These are phyloP conservation scores for Stratiolaelaps scimitus DNA, from an alignment of 1,140 invertebrate species.

Conservation along the genomic window DNA sequence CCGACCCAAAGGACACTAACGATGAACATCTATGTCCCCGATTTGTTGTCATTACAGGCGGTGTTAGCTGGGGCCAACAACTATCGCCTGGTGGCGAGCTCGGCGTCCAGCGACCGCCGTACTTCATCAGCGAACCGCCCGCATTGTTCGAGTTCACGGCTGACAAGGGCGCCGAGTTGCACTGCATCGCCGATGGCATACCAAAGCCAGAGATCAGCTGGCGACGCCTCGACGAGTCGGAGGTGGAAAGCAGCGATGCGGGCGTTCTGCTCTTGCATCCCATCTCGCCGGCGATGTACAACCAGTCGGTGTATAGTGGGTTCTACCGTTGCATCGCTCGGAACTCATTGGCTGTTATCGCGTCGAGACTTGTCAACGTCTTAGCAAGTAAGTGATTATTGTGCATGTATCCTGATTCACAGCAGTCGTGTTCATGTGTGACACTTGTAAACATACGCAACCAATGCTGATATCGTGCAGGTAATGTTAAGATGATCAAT, in stretches of 20 bases:
- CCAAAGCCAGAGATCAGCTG: constrained; percentile 12
- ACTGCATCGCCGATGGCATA: constrained; percentile 19
- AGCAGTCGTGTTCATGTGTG: too few relatives aligned
- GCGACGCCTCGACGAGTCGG: constrained; percentile 12
- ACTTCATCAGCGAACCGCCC: constrained; percentile 24
- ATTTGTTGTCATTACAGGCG: constrained; percentile 3
- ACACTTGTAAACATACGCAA: too few relatives aligned
- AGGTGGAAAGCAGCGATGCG: constrained; percentile 17
- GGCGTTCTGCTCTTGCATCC: constrained; percentile 22
- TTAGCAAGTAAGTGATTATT: constrained; percentile 26
- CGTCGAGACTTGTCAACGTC: constrained; percentile 23
- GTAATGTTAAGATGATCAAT: too few relatives aligned
- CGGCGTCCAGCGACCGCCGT: constrained; percentile 15
- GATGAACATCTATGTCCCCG: too few relatives aligned
- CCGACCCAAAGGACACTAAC: too few relatives aligned
- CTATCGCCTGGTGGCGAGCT: constrained; percentile 7
- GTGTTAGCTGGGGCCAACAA: constrained; percentile 5
- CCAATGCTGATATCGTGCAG: too few relatives aligned
- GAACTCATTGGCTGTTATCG: constrained; percentile 19
- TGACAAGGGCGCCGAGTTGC: constrained; percentile 16
- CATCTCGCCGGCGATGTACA: constrained; percentile 21
- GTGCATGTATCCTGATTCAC: too few relatives aligned
- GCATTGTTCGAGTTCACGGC: constrained; percentile 21
- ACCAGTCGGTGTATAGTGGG: constrained; percentile 24
- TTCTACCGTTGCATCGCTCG: constrained; percentile 17